Base-by-base conservation (phyloP, 2,888 invertebrate species). In the Tineola bisselliella region DNA sequence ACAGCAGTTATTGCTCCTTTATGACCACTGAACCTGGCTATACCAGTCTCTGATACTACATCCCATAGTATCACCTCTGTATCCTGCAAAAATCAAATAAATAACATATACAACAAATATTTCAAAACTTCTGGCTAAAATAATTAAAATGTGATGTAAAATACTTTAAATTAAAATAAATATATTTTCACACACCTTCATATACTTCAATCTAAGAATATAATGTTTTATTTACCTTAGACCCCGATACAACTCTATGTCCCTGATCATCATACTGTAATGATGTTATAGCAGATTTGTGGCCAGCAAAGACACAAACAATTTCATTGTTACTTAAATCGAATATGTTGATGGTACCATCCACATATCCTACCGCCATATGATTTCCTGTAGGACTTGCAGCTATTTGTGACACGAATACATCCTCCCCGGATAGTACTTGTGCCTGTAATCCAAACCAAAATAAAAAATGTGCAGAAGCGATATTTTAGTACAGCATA, bases 1-100 rank as follows among this genome's bases (percentile, higher is more conserved):
- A 93, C 81, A 82, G 94, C 93, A 0, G 98, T 99, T 15, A 99
- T 89, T 0, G 91, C 90, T 17, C 94, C 96, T 77, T 96, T 97
- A 79, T 99, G 99, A 0, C 98, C 98, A 71, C 91, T 92, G 63
- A 99, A 89, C 62, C 98, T 89, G 69, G 93, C 95, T 52, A 96
- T 84, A 63, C 99, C 99, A 61, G 92, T 90, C 80, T 98, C 97
- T 59, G 95, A 93, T 6, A 99, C 93, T 5, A 96, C 91, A 84
- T 99, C 99, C 93, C 98, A 97, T 0, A 98, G 89, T 56, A 99
- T 94, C 5, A 99, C 90, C 76, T 97, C 95, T 6, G 96, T 96
- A 76, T 99, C 98, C 92, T 94, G 73, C 17, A n/a, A 38, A 38
- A 10, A 38, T 6, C 3, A 12, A 38, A 4, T 25, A 4, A 25